Conservation (phyloP, 2,797 vertebrate species). For the Oreochromis mossambicus region DNA sequence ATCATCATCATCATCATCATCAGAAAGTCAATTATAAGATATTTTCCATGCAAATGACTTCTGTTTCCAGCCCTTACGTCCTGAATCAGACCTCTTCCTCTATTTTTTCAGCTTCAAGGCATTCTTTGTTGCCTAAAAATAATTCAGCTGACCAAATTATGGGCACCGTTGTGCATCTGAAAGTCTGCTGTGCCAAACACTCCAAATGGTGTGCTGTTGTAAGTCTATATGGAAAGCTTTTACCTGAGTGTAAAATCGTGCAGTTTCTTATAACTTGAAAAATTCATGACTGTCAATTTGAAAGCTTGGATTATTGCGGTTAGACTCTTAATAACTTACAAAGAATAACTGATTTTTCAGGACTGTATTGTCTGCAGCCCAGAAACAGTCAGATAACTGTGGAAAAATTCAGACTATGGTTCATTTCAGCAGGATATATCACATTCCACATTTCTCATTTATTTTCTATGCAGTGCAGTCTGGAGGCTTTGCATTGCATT, state of each 20-base stretch:
- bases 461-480: background rate
- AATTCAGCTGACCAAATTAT: background rate
- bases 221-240: background rate
- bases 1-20: background rate
- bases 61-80: background rate
- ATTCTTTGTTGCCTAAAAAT: background rate
- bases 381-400: background rate
- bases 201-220: background rate
- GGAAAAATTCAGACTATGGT: background rate
- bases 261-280: background rate
- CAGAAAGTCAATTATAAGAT: background rate
- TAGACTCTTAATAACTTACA: background rate
- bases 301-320: background rate
- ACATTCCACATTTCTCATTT: background rate
- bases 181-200: background rate
- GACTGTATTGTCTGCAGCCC: background rate
- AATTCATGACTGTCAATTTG: background rate
- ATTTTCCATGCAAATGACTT: background rate
- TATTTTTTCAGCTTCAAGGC: background rate
- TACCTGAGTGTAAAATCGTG: fast-evolving
- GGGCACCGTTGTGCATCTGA: background rate
- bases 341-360: background rate
- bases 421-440: background rate
- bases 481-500: background rate
- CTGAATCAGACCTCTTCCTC: background rate